Percentiles rank a stretch among this genome's conserved stretches.
Evolutionary conservation across 2,113 vertebrate genomes (phyloP).

Genomic region (Zosterops pallidus): DNA sequence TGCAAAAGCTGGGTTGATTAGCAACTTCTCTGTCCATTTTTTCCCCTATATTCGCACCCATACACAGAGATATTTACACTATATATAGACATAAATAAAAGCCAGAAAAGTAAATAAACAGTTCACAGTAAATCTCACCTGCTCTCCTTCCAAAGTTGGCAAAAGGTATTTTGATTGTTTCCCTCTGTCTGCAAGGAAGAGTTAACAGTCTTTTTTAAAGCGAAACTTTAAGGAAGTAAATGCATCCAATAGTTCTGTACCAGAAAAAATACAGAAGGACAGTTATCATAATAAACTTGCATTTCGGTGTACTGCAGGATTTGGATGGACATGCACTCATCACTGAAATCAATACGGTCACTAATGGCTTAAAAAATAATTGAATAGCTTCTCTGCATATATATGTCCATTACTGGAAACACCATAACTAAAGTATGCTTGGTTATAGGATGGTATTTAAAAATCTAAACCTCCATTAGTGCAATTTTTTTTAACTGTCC

Average conservation of each 20-base stretch:
- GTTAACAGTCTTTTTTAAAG: not conserved
- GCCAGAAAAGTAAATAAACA: not conserved
- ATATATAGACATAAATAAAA: not conserved
- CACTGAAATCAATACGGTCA: not conserved
- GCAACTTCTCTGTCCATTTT: fast-evolving
- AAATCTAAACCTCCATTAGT: not conserved
- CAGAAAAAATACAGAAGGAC: not conserved
- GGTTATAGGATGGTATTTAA: not conserved
- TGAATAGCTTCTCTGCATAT: not conserved
- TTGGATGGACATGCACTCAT: not conserved
- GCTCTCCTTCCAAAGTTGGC: not conserved
- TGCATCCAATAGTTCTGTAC: not conserved
- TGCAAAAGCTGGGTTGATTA: not conserved
- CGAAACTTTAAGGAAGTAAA: not conserved
- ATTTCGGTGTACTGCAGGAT: not conserved
- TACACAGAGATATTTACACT: not conserved
- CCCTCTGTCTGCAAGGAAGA: not conserved
- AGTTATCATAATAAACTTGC: not conserved
- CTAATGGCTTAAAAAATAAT: not conserved
- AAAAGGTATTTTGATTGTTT: not conserved
- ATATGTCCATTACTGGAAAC: not conserved
- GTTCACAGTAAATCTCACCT: not conserved
- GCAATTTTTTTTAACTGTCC: not conserved
- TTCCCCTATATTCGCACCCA: not conserved
- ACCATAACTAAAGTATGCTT: not conserved